Base-by-base conservation (phyloP, 2,888 invertebrate genomes). In the Strigamia transsilvanica region DNA sequence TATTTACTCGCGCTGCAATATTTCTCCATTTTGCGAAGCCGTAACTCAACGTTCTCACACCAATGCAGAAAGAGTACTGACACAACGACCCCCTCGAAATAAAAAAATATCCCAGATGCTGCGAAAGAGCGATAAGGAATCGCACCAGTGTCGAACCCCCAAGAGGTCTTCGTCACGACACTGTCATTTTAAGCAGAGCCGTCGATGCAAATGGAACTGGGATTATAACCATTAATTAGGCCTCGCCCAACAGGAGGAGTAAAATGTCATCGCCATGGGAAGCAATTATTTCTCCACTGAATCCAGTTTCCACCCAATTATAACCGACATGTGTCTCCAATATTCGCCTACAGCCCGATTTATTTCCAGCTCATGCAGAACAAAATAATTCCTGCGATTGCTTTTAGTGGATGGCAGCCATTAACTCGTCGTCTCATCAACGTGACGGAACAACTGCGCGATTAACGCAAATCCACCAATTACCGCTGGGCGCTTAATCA, bases 171-270 rank as follows among this genome's bases (percentile, higher is more conserved):
- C 56, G 56, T 56, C 56, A 56, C 56, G 56, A 56, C 56, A 56
- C 56, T 56, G 56, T 56, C 56, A 56, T 56, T 56, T 56, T 18
- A 56, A 56, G 56, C 56, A 56, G 56, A 56, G 56, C 18, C 56
- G n/a, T 56, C 56, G 56, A 56, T 56, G 56, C 56, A 56, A 56
- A 56, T 56, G 56, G 18, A 21, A 18, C 56, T 9, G 56, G 56
- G 56, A 56, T 56, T 56, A 56, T n/a, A 56, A 56, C 56, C 56
- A 56, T 56, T 56, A 56, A 56, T 56, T 56, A 56, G 56, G 7
- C 56, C 56, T 56, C 56, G 56, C 56, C 56, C 56, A 56, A 56
- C 56, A 56, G n/a, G 56, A 56, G 56, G 56, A 56, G 56, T 56
- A 56, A 56, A 56, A 56, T 56, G 56, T 56, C 56, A 56, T 56